Percentiles rank a stretch among this genome's conserved stretches.
Evolutionary conservation across 2,797 vertebrate species (phyloP).

Genomic region (Amazonetta brasiliensis): DNA sequence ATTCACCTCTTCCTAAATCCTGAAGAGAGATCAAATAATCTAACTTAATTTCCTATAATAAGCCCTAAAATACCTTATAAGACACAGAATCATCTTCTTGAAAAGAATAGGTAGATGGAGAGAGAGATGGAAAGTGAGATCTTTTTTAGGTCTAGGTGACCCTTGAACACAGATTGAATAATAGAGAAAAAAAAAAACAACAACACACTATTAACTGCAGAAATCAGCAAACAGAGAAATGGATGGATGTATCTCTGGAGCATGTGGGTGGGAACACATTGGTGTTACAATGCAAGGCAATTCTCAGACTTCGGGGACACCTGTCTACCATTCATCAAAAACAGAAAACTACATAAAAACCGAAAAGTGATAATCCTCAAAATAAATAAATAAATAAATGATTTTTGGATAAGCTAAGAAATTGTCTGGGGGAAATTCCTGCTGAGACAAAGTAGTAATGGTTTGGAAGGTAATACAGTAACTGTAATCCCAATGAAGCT

Average conservation of each 20-base stretch:
- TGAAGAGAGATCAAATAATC: background rate
- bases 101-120: background rate
- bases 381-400: background rate
- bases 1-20: background rate
- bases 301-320: background rate
- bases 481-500: background rate
- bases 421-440: background rate
- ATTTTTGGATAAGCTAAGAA: background rate
- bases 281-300: accelerated
- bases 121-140: background rate
- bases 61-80: background rate
- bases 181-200: background rate
- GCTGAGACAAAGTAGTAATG: background rate
- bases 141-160: background rate
- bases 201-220: background rate
- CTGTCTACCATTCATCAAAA: background rate
- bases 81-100: background rate
- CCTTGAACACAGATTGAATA: background rate
- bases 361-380: background rate
- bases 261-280: background rate
- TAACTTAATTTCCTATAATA: background rate
- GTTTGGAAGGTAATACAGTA: background rate
- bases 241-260: background rate
- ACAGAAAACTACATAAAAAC: background rate
- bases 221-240: background rate